Conservation (phyloP, 2,113 vertebrate species). For the Dicerorhinus sumatrensis region DNA sequence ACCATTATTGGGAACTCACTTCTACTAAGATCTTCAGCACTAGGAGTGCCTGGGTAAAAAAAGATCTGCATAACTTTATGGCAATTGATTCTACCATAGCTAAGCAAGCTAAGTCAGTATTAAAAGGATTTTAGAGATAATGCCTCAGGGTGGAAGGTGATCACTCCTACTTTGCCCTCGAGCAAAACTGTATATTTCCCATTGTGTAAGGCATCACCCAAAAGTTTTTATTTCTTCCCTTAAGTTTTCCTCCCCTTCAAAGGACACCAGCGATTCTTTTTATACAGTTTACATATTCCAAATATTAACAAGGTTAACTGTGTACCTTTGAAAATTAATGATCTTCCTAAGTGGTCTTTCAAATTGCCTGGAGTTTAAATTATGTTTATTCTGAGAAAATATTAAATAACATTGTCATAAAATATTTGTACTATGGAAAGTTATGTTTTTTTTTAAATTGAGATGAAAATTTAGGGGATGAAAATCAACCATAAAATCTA, state of each 20-base stretch:
- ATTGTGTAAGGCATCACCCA: neutral
- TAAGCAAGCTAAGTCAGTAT: conserved; percentile 10
- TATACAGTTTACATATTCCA: neutral
- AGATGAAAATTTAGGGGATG: neutral
- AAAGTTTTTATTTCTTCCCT: neutral
- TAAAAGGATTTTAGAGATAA: neutral
- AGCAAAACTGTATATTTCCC: neutral
- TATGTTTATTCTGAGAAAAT: conserved; percentile 38
- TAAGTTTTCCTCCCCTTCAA: conserved; percentile 5
- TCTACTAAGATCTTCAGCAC: neutral
- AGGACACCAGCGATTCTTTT: neutral
- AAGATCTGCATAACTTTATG: neutral
- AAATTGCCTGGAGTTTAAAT: neutral
- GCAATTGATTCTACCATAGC: conserved; percentile 35
- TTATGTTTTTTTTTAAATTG: neutral
- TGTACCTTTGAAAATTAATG: neutral
- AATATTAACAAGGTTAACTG: neutral
- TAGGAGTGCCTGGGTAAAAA: neutral
- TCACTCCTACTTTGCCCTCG: neutral
- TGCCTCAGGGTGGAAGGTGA: neutral
- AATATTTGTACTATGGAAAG: neutral
- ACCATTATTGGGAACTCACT: neutral
- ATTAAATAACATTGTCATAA: neutral
- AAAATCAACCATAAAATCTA: neutral
- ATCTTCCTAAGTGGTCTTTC: neutral